Percentiles rank a stretch among this genome's conserved stretches.
phyloP scores from a whole-genome alignment of 1,140 invertebrate genomes.

The Triops cancriformis region DNA sequence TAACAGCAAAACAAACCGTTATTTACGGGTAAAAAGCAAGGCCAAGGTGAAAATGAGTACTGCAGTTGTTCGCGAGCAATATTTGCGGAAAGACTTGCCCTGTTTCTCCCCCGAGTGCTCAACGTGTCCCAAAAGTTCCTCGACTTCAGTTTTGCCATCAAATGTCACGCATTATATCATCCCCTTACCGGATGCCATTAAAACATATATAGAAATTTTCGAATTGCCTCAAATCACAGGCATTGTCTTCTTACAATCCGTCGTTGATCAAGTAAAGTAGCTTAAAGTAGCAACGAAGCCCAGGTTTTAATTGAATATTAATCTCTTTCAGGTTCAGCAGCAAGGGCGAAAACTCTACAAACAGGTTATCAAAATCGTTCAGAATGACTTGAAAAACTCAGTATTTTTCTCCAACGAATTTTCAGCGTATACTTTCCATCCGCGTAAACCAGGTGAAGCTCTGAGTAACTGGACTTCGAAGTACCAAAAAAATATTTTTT shows the following conservation, averaged over 20 bases:
- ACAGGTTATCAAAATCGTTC: neutral
- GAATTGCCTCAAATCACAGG: neutral
- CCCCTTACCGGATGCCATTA: neutral
- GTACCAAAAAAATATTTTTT: neutral
- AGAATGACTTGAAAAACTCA: neutral
- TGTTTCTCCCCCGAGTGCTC: neutral
- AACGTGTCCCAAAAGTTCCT: neutral
- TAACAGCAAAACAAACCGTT: slow-evolving; percentile 1
- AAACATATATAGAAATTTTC: neutral
- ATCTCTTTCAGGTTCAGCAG: neutral
- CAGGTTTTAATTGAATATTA: neutral
- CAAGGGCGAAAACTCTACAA: neutral
- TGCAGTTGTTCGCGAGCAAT: neutral
- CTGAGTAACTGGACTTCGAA: neutral
- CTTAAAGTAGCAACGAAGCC: neutral
- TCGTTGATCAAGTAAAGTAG: neutral
- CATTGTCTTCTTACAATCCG: neutral
- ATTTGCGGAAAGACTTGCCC: neutral
- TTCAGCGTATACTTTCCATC: neutral
- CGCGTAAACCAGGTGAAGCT: neutral
- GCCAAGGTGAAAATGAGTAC: neutral
- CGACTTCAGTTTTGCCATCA: neutral
- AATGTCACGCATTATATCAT: neutral
- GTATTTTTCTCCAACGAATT: neutral
- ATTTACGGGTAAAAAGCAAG: neutral